Evolutionary conservation across 2,113 vertebrate species (phyloP).

Genomic region (Australoheros scitulus): DNA sequence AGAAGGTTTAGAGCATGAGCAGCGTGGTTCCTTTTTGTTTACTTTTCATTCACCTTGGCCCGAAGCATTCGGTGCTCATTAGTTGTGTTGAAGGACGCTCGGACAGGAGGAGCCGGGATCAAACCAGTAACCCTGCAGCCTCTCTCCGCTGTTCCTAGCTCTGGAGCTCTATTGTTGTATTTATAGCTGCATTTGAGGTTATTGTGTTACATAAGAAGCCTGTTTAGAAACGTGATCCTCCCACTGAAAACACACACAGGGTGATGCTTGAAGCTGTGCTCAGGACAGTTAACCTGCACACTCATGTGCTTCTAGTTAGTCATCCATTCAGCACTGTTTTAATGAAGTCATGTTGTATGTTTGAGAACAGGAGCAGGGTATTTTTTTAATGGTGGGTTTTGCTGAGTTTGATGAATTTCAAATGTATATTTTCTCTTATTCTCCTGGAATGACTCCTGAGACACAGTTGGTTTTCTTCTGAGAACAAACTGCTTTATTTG

Average conservation of each 20-base stretch:
- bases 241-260: conserved; percentile 23
- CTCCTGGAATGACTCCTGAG: neutral
- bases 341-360: neutral
- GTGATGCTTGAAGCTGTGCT: conserved; percentile 1
- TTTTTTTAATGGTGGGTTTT: neutral
- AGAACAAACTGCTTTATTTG: neutral
- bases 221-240: conserved; percentile 14
- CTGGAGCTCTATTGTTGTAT: conserved; percentile 5
- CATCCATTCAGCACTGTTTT: neutral
- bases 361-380: too few species aligned
- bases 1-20: neutral
- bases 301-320: neutral
- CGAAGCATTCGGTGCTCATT: neutral
- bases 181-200: conserved; percentile 25
- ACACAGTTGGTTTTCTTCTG: neutral
- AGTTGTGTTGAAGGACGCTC: neutral
- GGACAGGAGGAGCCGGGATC: neutral
- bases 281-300: neutral
- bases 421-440: neutral
- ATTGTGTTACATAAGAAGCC: conserved; percentile 48
- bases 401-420: neutral
- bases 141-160: neutral
- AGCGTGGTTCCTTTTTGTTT: neutral
- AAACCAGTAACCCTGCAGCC: neutral
- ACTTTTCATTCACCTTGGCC: neutral